Conservation (phyloP, 2,888 invertebrate species). For the Acrobasis consociella region DNA sequence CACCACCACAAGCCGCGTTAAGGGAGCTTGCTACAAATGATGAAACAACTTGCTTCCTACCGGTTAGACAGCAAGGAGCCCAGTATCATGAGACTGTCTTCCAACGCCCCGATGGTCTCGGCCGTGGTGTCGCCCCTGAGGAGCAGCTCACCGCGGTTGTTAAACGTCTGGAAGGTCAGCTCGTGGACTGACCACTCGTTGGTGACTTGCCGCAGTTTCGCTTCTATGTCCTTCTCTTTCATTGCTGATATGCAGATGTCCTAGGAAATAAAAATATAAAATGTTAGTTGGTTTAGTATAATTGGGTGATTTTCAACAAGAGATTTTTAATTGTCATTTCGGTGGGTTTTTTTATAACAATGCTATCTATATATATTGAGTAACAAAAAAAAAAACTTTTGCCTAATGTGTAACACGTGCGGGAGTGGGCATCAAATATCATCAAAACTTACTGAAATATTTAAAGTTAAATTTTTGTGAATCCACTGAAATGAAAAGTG, state of each 20-base stretch:
- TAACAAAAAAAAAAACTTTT: no score
- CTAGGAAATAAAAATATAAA: conserved; percentile 53
- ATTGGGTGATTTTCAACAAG: no score
- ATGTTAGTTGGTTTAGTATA: background rate
- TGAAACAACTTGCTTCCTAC: conserved; percentile 51
- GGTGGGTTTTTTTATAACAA: no score
- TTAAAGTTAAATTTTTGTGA: no score
- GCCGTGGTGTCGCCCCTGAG: conserved; percentile 96
- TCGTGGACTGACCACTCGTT: conserved; percentile 98
- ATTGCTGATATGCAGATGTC: conserved; percentile 99
- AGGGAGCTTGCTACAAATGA: no score
- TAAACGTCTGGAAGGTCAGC: conserved; percentile 96
- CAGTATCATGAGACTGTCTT: conserved; percentile 98
- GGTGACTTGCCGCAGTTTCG: conserved; percentile 95
- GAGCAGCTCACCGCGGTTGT: conserved; percentile 95
- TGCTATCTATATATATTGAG: no score
- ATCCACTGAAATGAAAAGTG: no score
- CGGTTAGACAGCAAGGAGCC: conserved; percentile 96
- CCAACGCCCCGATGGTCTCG: conserved; percentile 96
- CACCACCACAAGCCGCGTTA: no score
- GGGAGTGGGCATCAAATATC: no score
- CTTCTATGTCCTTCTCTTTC: conserved; percentile 99
- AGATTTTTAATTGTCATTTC: no score
- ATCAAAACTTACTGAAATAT: no score
- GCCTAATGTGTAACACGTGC: no score